phyloP scores from a whole-genome alignment of 2,113 vertebrate genomes.

The Asarcornis scutulata region DNA sequence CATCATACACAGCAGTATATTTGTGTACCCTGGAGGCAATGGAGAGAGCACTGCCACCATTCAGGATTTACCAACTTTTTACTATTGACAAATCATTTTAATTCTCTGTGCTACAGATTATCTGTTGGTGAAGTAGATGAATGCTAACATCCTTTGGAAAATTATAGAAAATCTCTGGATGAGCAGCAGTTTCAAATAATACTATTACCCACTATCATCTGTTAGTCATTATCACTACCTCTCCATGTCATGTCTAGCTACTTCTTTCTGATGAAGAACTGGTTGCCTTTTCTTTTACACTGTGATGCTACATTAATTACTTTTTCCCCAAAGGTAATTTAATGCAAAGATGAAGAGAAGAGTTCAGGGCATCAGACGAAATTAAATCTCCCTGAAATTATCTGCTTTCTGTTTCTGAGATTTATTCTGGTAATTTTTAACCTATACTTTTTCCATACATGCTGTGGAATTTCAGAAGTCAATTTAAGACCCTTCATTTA shows the following conservation, averaged over 20 bases:
- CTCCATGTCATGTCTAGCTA: background rate
- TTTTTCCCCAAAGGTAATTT: background rate
- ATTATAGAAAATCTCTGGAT: background rate
- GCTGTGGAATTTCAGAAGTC: background rate
- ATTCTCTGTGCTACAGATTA: background rate
- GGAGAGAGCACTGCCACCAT: background rate
- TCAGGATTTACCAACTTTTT: background rate
- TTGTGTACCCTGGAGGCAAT: background rate
- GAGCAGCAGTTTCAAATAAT: background rate
- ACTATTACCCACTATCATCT: background rate
- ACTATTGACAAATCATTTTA: background rate
- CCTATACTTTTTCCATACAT: background rate
- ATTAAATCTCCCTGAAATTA: background rate
- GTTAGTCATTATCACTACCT: background rate
- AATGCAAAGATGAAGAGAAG: background rate
- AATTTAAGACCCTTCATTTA: background rate
- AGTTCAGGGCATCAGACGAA: background rate
- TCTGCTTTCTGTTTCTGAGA: background rate
- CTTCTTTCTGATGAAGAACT: background rate
- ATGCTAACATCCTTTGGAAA: background rate
- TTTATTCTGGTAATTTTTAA: background rate
- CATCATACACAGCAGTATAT: background rate
- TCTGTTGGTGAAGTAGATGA: background rate
- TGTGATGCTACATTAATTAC: background rate
- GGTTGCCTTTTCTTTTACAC: background rate